phyloP scores from a whole-genome alignment of 2,888 invertebrate genomes.

The Cephus rjabovi region DNA sequence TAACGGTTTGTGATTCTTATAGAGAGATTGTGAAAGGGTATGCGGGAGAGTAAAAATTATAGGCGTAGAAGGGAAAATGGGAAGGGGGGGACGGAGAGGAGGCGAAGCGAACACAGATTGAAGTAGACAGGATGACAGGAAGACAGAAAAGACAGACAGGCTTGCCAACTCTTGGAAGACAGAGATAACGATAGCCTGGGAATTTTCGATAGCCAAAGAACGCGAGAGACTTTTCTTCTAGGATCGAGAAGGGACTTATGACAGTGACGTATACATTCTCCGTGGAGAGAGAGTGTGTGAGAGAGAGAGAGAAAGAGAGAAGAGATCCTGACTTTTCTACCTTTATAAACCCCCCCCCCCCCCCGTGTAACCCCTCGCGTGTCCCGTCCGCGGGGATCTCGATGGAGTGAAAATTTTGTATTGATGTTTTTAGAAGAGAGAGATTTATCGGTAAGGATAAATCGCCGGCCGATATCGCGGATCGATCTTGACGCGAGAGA shows the following conservation, averaged over 20 bases:
- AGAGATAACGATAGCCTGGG: background rate
- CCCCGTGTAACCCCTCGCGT: background rate
- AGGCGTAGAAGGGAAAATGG: background rate
- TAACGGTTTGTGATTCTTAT: background rate
- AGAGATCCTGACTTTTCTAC: background rate
- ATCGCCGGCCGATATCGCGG: constrained; percentile 35
- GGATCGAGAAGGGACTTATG: background rate
- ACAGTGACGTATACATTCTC: background rate
- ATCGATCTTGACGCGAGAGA: background rate
- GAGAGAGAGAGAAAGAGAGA: too few relatives aligned
- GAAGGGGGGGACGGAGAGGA: background rate
- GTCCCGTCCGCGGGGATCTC: constrained; percentile 25
- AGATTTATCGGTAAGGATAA: constrained; percentile 48
- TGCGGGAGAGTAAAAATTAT: background rate
- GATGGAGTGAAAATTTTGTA: constrained; percentile 44
- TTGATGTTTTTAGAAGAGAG: constrained; percentile 56
- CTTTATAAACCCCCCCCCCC: background rate
- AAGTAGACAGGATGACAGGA: background rate
- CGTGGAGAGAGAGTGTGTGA: background rate
- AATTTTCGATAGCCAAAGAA: background rate
- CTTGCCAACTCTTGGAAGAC: background rate
- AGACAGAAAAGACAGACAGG: background rate
- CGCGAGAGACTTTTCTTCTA: background rate
- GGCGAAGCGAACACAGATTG: background rate
- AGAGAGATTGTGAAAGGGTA: background rate